Conservation (phyloP, 2,888 invertebrate genomes). For the Thymelicus lineola region DNA sequence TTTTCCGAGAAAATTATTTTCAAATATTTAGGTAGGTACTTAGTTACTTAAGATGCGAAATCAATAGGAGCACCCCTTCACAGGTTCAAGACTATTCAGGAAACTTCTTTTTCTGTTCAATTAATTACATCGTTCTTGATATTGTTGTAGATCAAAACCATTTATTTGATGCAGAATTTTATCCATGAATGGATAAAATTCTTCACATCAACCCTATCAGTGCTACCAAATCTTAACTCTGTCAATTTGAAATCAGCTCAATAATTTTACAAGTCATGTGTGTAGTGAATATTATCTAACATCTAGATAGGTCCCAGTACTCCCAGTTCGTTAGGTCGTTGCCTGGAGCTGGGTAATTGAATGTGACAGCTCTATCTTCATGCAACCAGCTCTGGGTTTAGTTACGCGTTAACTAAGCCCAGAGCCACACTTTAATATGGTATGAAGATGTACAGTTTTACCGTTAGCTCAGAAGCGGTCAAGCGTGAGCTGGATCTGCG, state of each 20-base stretch:
- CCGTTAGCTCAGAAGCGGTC: not conserved
- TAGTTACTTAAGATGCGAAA: too few species aligned
- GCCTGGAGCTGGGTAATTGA: constrained; percentile 20
- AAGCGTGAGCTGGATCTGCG: not conserved
- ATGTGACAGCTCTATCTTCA: constrained; percentile 27
- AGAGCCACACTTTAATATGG: not conserved
- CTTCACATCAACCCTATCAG: too few species aligned
- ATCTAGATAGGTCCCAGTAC: constrained; percentile 25
- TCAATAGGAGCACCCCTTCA: too few species aligned
- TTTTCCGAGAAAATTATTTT: too few species aligned
- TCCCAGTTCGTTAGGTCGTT: constrained; percentile 28
- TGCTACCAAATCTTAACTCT: too few species aligned
- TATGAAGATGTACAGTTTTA: not conserved
- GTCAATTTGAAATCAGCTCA: not conserved
- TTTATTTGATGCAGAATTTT: too few species aligned
- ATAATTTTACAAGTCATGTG: constrained; percentile 8
- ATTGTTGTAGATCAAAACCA: too few species aligned
- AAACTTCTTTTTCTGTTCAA: too few species aligned
- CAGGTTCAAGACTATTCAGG: too few species aligned
- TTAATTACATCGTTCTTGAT: too few species aligned
- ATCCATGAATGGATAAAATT: too few species aligned
- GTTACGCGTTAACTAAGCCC: not conserved
- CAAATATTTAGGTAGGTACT: too few species aligned
- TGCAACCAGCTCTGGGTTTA: constrained; percentile 16
- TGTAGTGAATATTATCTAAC: constrained; percentile 26